Base-by-base conservation (phyloP, 2,797 vertebrate genomes). In the Gephyroberyx darwinii region DNA sequence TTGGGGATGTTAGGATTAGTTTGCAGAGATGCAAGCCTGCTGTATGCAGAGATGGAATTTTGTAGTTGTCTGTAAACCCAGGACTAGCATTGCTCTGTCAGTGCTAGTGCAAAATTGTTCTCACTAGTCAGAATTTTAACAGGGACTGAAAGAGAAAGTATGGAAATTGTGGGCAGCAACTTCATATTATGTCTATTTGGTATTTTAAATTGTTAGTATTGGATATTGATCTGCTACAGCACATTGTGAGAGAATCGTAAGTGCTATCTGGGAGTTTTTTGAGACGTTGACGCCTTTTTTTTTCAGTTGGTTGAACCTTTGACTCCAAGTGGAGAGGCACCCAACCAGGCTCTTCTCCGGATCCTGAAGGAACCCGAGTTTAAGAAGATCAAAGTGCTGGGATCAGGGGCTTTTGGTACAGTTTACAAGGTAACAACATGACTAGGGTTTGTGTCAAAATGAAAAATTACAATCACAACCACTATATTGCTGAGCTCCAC, bases 311-410 rank as follows among this genome's bases (percentile, higher is more conserved):
- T 99, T 0, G 96, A 99, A 82, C 98, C 98, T 41, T 91, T 99
- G 67, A 99, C 98, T 1, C 98, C 98, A 12, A 99, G 98, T 0
- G 98, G 98, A 43, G 94, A 99, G 89, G 96, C 96, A 26, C 98
- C 98, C 0, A 99, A 99, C 88, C 98, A 99, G 90, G 98, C 98
- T 58, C 94, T 98, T 67, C 91, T 99, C 75, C 93, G 97, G 75
- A 96, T 99, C 91, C 92, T 99, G 54, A 99, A 99, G 90, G 98
- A 99, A 87, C 96, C 96, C 0, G 98, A 99, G 88, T 98, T 99
- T 89, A 99, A 95, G 88, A 99, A 98, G 93, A 94, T 95, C 82
- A 99, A 98, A 92, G 96, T 99, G 51, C 93, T 99, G 62, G 98
- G 98, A 55, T 98, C 98, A 0, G 98, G 98, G 47, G 98, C 98